Conservation (phyloP, 2,797 vertebrate genomes). For the Amniataba percoides region DNA sequence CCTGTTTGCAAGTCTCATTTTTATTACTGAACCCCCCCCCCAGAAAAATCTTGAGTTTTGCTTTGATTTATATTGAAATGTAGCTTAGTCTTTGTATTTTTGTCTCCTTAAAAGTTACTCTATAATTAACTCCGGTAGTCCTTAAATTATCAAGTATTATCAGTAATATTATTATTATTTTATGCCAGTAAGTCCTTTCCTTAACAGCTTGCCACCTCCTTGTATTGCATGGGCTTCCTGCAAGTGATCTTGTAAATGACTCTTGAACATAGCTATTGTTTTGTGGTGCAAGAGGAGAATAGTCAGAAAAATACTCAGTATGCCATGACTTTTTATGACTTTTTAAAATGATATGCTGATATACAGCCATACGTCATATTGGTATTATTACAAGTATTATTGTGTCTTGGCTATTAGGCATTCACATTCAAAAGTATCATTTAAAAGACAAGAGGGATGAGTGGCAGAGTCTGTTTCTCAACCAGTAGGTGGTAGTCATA, state of each 20-base stretch:
- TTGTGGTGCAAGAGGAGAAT: neutral
- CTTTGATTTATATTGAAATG: neutral
- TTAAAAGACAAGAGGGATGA: slow-evolving; percentile 17
- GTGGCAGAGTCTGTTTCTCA: slow-evolving; percentile 48
- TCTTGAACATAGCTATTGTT: neutral
- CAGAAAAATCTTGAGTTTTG: neutral
- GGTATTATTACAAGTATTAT: neutral
- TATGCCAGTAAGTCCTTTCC: neutral
- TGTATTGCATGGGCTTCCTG: no score
- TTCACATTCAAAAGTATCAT: slow-evolving; percentile 4
- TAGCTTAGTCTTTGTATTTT: neutral
- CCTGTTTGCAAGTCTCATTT: slow-evolving; percentile 18
- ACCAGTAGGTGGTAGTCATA: slow-evolving; percentile 78
- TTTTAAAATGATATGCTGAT: no score
- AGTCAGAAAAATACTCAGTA: neutral
- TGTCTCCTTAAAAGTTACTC: neutral
- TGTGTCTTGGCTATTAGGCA: slow-evolving; percentile 32
- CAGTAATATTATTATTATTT: no score
- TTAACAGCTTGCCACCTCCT: neutral
- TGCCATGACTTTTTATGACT: no score
- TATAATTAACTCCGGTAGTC: no score
- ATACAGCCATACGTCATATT: neutral
- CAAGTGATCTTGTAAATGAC: neutral
- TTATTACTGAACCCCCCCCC: neutral
- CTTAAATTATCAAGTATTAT: neutral